Percentiles rank a stretch among this genome's conserved stretches.
Evolutionary conservation across 2,797 vertebrate species (phyloP).

Genomic region (Spea hammondii): DNA sequence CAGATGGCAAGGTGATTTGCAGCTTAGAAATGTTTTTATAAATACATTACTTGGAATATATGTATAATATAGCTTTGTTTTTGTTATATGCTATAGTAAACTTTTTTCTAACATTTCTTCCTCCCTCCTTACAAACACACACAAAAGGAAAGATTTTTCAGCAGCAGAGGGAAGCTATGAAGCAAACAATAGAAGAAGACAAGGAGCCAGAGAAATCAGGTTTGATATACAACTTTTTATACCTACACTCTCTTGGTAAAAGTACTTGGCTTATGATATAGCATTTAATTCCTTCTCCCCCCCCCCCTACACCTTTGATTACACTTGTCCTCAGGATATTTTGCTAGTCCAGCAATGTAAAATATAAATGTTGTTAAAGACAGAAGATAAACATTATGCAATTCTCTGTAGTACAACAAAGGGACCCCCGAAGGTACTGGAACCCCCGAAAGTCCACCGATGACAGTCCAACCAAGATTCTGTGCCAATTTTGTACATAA

Average conservation of each 20-base stretch:
- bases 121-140: not conserved
- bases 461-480: no score
- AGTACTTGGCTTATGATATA: no score
- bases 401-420: no score
- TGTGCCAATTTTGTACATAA: no score
- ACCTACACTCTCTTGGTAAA: no score
- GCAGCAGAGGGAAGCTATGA: constrained; percentile 96
- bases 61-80: not conserved
- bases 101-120: constrained; percentile 31
- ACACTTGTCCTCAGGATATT: no score
- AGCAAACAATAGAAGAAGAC: constrained; percentile 89
- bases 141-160: constrained; percentile 90
- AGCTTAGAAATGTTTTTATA: constrained; percentile 5
- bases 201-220: constrained; percentile 85
- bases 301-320: no score
- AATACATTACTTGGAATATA: not conserved
- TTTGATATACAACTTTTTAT: constrained; percentile 37
- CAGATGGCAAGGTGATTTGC: constrained; percentile 6
- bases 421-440: no score
- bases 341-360: no score
- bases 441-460: no score
- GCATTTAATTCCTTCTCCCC: not conserved
- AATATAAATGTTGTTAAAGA: no score
- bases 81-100: constrained; percentile 2
- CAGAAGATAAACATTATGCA: no score